A percentile compares a stretch with the other conserved stretches of the same genome.
Conservation (phyloP, 1,140 invertebrate genomes). For the Temnothorax longispinosus region DNA sequence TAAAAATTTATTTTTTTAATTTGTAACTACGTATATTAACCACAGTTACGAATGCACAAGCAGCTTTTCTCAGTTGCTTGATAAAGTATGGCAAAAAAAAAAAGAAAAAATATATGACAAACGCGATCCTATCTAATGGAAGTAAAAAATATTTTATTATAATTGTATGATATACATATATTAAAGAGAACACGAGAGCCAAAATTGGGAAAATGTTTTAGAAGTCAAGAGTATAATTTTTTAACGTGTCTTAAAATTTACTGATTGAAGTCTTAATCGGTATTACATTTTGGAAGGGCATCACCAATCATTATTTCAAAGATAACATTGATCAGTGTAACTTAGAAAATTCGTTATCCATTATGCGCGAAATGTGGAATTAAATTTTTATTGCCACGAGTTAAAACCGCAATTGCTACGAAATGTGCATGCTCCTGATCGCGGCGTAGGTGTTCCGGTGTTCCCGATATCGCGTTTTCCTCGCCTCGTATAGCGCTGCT, state of each 20-base stretch:
- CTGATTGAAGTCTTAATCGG: neutral
- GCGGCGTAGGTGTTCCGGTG: slow-evolving; percentile 6
- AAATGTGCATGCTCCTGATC: neutral
- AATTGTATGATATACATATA: neutral
- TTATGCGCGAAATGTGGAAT: neutral
- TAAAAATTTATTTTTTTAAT: neutral
- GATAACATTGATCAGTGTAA: neutral
- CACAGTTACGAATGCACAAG: neutral
- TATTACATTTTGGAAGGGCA: neutral
- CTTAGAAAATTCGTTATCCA: neutral
- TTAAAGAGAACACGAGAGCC: neutral
- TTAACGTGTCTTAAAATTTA: neutral
- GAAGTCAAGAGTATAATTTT: neutral
- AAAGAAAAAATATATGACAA: neutral
- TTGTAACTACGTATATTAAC: neutral
- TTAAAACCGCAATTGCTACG: neutral
- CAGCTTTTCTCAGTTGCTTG: neutral
- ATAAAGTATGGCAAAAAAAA: neutral
- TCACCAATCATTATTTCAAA: neutral
- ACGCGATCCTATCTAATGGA: neutral
- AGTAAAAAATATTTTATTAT: neutral
- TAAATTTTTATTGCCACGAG: neutral
- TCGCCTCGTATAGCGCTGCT: neutral
- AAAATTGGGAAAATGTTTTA: neutral
- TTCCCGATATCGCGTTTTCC: neutral